Evolutionary conservation across 2,113 vertebrate genomes (phyloP).

Genomic region (Mormyrus iriodes): DNA sequence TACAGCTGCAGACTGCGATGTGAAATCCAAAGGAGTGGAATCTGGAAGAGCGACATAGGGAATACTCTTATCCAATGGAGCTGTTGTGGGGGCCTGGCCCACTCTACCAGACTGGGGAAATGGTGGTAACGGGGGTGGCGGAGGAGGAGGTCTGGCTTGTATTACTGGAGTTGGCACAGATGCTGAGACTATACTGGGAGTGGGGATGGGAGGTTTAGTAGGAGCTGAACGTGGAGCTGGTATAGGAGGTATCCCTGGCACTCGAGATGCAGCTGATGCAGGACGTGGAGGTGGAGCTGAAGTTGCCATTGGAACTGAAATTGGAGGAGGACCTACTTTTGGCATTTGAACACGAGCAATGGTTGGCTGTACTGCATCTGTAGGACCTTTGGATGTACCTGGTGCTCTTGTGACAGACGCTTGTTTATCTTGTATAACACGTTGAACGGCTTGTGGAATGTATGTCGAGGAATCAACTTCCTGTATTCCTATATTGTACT

Average conservation of each 20-base stretch:
- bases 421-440: constrained; percentile 51
- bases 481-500: constrained; percentile 61
- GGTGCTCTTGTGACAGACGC: constrained; percentile 14
- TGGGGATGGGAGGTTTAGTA: constrained; percentile 36
- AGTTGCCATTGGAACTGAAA: constrained; percentile 12
- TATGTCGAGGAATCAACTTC: constrained; percentile 63
- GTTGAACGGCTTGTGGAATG: constrained; percentile 54
- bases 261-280: background rate
- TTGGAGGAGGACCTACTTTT: constrained; percentile 31
- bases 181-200: background rate
- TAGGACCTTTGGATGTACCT: background rate
- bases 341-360: constrained; percentile 23
- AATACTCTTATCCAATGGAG: background rate
- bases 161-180: background rate
- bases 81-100: background rate
- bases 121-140: constrained; percentile 33
- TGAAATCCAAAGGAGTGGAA: background rate
- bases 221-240: constrained; percentile 32
- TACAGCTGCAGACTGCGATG: constrained; percentile 8
- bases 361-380: constrained; percentile 8
- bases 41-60: background rate
- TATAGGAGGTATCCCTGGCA: background rate
- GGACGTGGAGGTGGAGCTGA: background rate
- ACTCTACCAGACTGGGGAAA: background rate
- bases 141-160: constrained; percentile 6